Evolutionary conservation across 2,113 vertebrate species (phyloP).

Genomic region (Heliornis fulica): DNA sequence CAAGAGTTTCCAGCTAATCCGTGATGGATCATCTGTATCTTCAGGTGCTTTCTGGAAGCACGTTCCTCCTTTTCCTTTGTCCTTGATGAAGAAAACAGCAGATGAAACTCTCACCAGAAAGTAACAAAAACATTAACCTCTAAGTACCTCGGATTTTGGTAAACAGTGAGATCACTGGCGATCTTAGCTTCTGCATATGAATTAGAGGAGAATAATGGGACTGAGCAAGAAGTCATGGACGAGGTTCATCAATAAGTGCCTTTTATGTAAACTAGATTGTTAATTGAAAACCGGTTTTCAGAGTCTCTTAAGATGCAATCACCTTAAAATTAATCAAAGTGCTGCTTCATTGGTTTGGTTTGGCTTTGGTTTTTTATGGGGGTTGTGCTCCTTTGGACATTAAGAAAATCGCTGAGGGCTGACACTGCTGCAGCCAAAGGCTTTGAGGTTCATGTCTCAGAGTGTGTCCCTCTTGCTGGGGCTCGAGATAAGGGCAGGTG

Average conservation of each 20-base stretch:
- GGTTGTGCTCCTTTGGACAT: neutral
- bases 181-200: neutral
- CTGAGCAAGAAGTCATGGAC: neutral
- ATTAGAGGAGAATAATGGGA: conserved; percentile 5
- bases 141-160: neutral
- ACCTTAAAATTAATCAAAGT: conserved; percentile 32
- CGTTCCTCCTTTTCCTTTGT: neutral
- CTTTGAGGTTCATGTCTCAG: neutral
- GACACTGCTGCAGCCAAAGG: neutral
- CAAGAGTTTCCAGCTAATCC: neutral
- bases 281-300: conserved; percentile 28
- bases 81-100: neutral
- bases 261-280: conserved; percentile 19
- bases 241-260: conserved; percentile 4
- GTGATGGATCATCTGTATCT: neutral
- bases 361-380: neutral
- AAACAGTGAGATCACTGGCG: conserved; percentile 20
- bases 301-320: conserved; percentile 37
- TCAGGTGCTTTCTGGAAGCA: neutral
- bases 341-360: neutral
- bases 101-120: neutral
- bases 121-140: neutral
- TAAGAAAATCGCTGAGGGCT: neutral
- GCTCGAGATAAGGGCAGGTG: too few species aligned
- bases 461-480: neutral